These are phyloP conservation scores for Yponomeuta plumbellus DNA, from an alignment of 2,888 invertebrate genomes.

Conservation along the genomic window DNA sequence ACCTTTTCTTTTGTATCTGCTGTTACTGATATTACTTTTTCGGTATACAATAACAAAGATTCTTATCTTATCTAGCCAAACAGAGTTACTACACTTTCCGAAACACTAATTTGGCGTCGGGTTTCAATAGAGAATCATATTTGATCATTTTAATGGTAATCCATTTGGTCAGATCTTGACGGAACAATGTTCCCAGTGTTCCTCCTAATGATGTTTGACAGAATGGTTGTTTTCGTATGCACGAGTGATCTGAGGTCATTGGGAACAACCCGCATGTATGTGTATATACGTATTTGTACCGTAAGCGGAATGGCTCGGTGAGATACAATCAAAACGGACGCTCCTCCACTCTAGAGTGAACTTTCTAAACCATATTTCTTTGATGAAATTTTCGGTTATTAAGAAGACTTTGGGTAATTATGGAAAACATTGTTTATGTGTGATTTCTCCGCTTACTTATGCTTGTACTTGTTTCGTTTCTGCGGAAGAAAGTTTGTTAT, in stretches of 20 bases:
- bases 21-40: too few species aligned
- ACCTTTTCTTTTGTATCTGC: too few species aligned
- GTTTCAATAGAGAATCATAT: too few species aligned
- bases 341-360: constrained; percentile 46
- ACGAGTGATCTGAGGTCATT: background rate
- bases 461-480: background rate
- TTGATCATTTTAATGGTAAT: too few species aligned
- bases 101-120: too few species aligned
- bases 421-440: background rate
- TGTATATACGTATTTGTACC: constrained; percentile 12
- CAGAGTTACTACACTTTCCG: too few species aligned
- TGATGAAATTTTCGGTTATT: constrained; percentile 18
- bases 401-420: background rate
- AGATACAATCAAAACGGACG: constrained; percentile 58
- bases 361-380: constrained; percentile 61
- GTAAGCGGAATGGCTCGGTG: constrained; percentile 51
- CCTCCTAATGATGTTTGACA: too few species aligned
- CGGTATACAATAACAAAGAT: too few species aligned
- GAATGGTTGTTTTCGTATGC: too few species aligned
- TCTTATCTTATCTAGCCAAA: too few species aligned
- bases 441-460: background rate
- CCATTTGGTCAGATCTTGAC: too few species aligned
- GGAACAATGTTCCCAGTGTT: too few species aligned
- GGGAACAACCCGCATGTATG: background rate
- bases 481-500: background rate